These are phyloP conservation scores for Machimus atricapillus DNA, from an alignment of 2,888 invertebrate genomes.

Conservation along the genomic window DNA sequence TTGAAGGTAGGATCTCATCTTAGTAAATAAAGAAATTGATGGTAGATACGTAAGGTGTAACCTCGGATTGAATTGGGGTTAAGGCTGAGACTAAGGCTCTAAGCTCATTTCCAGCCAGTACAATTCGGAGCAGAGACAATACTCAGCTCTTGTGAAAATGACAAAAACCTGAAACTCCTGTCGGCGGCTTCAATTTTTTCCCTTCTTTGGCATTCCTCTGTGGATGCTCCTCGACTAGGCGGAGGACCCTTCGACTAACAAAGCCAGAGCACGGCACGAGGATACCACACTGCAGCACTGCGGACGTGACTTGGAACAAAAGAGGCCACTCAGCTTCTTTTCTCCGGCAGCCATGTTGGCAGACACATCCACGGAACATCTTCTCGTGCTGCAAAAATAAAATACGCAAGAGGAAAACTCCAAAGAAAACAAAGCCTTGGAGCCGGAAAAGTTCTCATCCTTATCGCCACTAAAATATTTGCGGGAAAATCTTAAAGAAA, in stretches of 20 bases:
- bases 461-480: conserved; percentile 37
- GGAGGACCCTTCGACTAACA: not conserved
- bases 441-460: conserved; percentile 34
- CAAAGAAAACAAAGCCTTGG: conserved; percentile 29
- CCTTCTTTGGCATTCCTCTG: conserved; percentile 41
- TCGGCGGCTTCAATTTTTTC: conserved; percentile 31
- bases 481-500: conserved; percentile 26
- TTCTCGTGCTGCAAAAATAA: conserved; percentile 4
- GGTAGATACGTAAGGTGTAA: not conserved
- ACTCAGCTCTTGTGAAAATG: not conserved
- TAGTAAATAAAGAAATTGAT: not conserved
- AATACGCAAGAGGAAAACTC: conserved; percentile 32
- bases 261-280: not conserved
- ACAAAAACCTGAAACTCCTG: not conserved
- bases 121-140: not conserved
- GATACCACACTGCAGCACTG: conserved; percentile 47
- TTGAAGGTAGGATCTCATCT: not conserved
- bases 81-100: not conserved
- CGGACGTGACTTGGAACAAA: conserved; percentile 52
- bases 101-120: not conserved
- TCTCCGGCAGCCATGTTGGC: conserved; percentile 51
- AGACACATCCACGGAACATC: conserved; percentile 44
- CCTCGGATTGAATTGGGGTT: not conserved
- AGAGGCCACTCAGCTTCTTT: conserved; percentile 50
- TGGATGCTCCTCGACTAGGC: conserved; percentile 40